A percentile compares a stretch with the other conserved stretches of the same genome.
These are phyloP conservation scores for Agrilus mali DNA, from an alignment of 2,888 invertebrate genomes.

Conservation along the genomic window DNA sequence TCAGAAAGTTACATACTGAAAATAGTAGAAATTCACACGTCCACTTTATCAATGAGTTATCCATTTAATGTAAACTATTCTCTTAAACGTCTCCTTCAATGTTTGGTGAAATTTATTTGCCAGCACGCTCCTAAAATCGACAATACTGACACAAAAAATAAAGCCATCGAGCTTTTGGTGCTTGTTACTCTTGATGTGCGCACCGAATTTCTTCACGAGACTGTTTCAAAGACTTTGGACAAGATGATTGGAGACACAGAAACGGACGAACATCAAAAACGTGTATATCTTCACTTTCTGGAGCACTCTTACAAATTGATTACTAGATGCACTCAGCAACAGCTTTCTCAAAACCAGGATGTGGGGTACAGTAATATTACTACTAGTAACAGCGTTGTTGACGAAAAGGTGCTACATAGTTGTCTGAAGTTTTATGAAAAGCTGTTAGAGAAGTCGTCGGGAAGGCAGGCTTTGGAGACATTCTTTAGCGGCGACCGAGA, in stretches of 20 bases:
- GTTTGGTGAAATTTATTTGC: slow-evolving; percentile 50
- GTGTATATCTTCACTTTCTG: slow-evolving; percentile 50
- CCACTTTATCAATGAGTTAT: slow-evolving; percentile 47
- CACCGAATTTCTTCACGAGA: slow-evolving; percentile 59
- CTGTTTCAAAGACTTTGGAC: slow-evolving; percentile 48
- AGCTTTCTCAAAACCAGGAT: slow-evolving; percentile 5
- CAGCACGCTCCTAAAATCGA: slow-evolving; percentile 50
- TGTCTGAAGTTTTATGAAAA: slow-evolving; percentile 78
- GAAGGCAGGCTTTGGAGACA: slow-evolving; percentile 67
- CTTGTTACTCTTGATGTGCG: slow-evolving; percentile 66
- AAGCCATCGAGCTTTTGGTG: slow-evolving; percentile 55
- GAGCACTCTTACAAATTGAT: slow-evolving; percentile 56
- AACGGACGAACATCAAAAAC: slow-evolving; percentile 50
- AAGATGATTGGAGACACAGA: slow-evolving; percentile 49
- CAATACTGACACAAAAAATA: slow-evolving; percentile 46
- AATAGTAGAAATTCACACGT: slow-evolving; percentile 54
- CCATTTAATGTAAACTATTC: slow-evolving; percentile 48
- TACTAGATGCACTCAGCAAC: slow-evolving; percentile 42
- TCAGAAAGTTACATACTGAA: slow-evolving; percentile 73
- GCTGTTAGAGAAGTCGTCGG: slow-evolving; percentile 69
- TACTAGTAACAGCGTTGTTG: slow-evolving; percentile 28
- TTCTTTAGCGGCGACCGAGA: slow-evolving; percentile 64
- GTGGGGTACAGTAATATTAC: slow-evolving; percentile 6
- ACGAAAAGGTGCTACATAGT: slow-evolving; percentile 50
- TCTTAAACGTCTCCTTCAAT: slow-evolving; percentile 50